Evolutionary conservation across 2,888 invertebrate genomes (phyloP).

Genomic region (Drosophila testacea): DNA sequence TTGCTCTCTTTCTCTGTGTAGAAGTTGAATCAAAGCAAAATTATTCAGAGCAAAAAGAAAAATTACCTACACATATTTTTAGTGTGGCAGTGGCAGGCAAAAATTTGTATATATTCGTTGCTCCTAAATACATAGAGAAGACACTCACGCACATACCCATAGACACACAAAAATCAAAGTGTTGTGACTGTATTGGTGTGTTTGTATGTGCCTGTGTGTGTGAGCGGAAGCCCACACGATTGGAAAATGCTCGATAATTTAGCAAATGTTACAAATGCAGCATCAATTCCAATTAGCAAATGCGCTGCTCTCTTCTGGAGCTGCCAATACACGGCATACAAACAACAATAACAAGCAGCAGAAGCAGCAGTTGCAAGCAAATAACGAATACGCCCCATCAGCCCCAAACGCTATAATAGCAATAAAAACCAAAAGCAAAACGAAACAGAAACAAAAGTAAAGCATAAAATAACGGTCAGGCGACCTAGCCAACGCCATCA

Average conservation of each 20-base stretch:
- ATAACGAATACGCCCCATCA: constrained; percentile 71
- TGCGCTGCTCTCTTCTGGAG: constrained; percentile 40
- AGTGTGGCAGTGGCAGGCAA: constrained; percentile 66
- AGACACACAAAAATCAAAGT: constrained; percentile 38
- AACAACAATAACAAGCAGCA: constrained; percentile 24
- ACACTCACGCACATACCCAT: constrained; percentile 12
- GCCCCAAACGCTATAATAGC: constrained; percentile 28
- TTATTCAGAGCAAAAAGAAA: constrained; percentile 62
- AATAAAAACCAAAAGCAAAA: constrained; percentile 24
- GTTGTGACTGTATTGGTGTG: constrained; percentile 24
- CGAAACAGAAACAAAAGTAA: constrained; percentile 26
- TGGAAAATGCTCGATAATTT: constrained; percentile 56
- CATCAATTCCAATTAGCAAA: constrained; percentile 36
- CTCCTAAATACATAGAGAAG: constrained; percentile 66
- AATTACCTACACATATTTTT: constrained; percentile 67
- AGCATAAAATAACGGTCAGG: constrained; percentile 48
- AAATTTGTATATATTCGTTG: constrained; percentile 76
- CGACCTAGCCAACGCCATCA: constrained; percentile 39
- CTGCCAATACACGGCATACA: constrained; percentile 32
- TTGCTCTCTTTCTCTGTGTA: constrained; percentile 50
- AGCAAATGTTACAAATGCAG: constrained; percentile 33
- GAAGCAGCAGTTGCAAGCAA: constrained; percentile 20
- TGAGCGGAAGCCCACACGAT: constrained; percentile 53
- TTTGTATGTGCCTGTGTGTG: constrained; percentile 38
- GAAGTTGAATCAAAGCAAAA: constrained; percentile 67